These are phyloP conservation scores for Corythornis leucogaster DNA, from an alignment of 2,797 vertebrate species.

Conservation along the genomic window DNA sequence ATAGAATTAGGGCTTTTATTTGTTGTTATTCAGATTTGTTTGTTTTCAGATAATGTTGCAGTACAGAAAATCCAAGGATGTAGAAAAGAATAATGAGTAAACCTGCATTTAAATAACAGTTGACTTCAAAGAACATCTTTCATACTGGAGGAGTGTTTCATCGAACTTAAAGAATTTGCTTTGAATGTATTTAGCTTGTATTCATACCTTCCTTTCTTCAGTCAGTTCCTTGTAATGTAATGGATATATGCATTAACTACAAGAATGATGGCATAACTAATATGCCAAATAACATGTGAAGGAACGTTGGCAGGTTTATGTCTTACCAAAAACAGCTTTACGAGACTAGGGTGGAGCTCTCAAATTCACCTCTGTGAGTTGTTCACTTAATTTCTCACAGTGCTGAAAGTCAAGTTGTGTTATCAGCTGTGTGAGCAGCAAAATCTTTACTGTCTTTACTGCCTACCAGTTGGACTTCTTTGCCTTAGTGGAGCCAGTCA, in stretches of 20 bases:
- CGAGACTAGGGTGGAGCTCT: background rate
- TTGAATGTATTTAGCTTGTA: background rate
- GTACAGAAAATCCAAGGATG: background rate
- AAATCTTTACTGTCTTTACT: background rate
- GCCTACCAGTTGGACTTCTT: background rate
- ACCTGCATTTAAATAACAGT: background rate
- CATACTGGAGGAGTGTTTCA: background rate
- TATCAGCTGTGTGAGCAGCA: background rate
- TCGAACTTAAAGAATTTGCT: background rate
- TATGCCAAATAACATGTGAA: background rate
- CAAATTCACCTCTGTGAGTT: background rate
- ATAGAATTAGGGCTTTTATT: slow-evolving; percentile 9
- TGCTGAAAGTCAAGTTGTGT: background rate
- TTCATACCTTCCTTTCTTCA: background rate
- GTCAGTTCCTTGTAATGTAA: background rate
- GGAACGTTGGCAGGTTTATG: background rate
- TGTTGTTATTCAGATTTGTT: background rate
- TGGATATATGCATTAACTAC: background rate
- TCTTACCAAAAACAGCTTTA: background rate
- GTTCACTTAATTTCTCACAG: background rate
- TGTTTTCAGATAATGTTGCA: slow-evolving; percentile 1
- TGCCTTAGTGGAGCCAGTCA: background rate
- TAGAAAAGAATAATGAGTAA: background rate
- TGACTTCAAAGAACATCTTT: slow-evolving; percentile 14
- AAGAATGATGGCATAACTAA: background rate